Conservation (phyloP, 1,140 invertebrate genomes). For the Drosophila repletoides region DNA sequence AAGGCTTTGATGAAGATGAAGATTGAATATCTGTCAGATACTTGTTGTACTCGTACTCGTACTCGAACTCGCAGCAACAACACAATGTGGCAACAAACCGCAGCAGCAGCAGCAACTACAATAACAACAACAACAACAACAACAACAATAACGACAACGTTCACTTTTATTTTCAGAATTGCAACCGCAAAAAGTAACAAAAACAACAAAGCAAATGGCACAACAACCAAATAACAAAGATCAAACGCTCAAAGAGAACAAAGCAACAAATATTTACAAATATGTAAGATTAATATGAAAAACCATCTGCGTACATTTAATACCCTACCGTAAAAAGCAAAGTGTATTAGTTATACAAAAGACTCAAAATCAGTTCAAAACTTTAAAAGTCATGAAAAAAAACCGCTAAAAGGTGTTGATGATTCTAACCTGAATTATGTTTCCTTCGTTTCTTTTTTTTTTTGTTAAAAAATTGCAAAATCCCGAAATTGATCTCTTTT, state of each 20-base stretch:
- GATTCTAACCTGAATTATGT: too few species aligned
- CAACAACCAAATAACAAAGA: slow-evolving; percentile 67
- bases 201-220: slow-evolving; percentile 43
- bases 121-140: slow-evolving; percentile 13
- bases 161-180: slow-evolving; percentile 71
- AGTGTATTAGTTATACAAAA: too few species aligned
- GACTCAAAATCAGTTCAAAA: too few species aligned
- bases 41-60: slow-evolving; percentile 4
- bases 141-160: slow-evolving; percentile 36
- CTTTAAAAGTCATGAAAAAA: too few species aligned
- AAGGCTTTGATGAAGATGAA: slow-evolving; percentile 73
- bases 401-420: too few species aligned
- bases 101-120: background rate
- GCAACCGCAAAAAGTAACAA: slow-evolving; percentile 47
- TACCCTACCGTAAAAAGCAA: too few species aligned
- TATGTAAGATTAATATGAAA: slow-evolving; percentile 11
- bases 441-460: too few species aligned
- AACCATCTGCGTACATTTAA: too few species aligned
- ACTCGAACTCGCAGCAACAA: slow-evolving; percentile 16
- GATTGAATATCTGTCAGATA: slow-evolving; percentile 76
- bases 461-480: too few species aligned
- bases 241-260: slow-evolving; percentile 56
- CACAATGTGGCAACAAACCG: slow-evolving; percentile 35
- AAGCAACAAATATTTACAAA: slow-evolving; percentile 17
- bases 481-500: too few species aligned